Evolutionary conservation across 2,888 invertebrate genomes (phyloP), one percentile per base, ranked within the genome.

Genomic region (Homarus gammarus): DNA sequence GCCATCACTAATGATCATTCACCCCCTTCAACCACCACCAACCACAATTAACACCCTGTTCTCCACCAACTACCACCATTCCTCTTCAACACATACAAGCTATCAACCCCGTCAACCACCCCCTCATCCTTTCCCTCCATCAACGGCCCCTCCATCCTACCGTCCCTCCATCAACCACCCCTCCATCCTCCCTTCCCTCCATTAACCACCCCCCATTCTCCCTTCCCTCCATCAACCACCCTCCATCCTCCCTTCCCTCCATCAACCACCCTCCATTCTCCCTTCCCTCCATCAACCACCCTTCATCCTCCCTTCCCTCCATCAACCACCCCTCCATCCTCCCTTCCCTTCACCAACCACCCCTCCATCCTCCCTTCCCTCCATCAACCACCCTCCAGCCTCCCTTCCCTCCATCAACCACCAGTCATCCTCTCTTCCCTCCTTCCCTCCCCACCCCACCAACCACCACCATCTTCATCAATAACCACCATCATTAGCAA

Each of bases 401-500:
- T 22, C 73, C 73, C 36, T 18, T 72, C 38, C 22, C 15, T 33
- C 70, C 5, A 5, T 49, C 5, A 49, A 49, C 70, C 12, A 10
- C 22, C 12, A 36, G 33, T 1, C 68, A 31, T n/a, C 27, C 27
- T 8, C 8, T 1, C 12, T 44, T 0, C 44, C 56, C 56, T 18
- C 6, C n/a, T n/a, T 12, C 18, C 44, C 27, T 44, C 44, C 75
- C 22, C 31, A 40, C n/a, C 3, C 49, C 15, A n/a, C 18, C 5
- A 44, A 8, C 44, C 49, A 18, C 75, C 27, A 40, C 75, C 18
- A 22, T 8, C n/a, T 2, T n/a, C 75, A 49, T 75, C 75, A 75
- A 44, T 49, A 75, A n/a, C n/a, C n/a, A 22, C 40, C 75, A 49
- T 75, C 75, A 75, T 75, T 49, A 75, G 49, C 75, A 27, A 75